Conservation (phyloP, 1,140 invertebrate genomes). For the Apolygus lucorum region DNA sequence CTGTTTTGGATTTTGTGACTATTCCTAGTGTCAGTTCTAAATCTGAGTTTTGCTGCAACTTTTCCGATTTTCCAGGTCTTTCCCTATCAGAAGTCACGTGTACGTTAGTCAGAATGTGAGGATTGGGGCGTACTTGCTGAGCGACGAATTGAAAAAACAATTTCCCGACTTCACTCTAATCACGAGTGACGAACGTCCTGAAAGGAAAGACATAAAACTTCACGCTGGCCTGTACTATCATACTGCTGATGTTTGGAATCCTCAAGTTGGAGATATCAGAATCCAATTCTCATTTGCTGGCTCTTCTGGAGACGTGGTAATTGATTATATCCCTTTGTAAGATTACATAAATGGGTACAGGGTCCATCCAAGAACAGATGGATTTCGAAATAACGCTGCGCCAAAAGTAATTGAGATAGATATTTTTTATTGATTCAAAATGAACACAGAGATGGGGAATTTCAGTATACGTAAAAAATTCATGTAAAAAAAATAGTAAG, state of each 20-base stretch:
- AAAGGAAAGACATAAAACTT: constrained; percentile 68
- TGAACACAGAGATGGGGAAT: too few species aligned
- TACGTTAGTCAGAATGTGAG: constrained; percentile 48
- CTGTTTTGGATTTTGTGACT: too few species aligned
- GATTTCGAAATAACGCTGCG: too few species aligned
- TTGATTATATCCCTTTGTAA: too few species aligned
- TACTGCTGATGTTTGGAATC: constrained; percentile 69
- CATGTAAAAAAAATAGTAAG: too few species aligned
- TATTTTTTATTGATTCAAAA: too few species aligned
- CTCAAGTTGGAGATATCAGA: constrained; percentile 70
- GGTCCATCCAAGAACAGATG: too few species aligned
- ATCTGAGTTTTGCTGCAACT: not conserved
- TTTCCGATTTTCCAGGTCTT: constrained; percentile 39
- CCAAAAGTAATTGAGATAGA: too few species aligned
- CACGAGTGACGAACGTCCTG: constrained; percentile 73
- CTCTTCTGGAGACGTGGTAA: constrained; percentile 60
- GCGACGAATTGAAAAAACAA: constrained; percentile 58
- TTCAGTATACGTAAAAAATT: too few species aligned
- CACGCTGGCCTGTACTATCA: constrained; percentile 80
- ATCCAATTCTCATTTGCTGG: constrained; percentile 78
- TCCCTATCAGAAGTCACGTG: constrained; percentile 41
- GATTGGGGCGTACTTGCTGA: constrained; percentile 46
- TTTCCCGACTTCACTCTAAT: constrained; percentile 68
- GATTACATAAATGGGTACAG: too few species aligned
- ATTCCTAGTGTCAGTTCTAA: too few species aligned